Percentiles rank a stretch among this genome's conserved stretches.
Conservation (phyloP, 2,797 vertebrate genomes). For the Peromyscus attwateri region DNA sequence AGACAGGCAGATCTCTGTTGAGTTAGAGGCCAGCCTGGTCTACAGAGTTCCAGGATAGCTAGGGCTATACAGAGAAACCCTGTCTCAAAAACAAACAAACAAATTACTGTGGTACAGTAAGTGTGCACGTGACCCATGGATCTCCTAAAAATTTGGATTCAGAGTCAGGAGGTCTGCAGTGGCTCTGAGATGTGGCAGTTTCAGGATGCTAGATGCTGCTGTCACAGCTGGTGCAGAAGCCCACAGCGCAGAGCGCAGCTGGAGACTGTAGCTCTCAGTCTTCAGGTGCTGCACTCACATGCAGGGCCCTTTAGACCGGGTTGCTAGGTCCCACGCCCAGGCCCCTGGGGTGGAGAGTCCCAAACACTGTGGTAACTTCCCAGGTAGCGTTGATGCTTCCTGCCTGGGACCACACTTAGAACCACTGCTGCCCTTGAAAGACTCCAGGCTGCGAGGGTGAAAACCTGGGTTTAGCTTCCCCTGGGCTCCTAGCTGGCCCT, state of each 20-base stretch:
- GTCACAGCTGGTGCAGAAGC: background rate
- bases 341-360: background rate
- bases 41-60: background rate
- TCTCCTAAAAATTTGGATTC: conserved; percentile 24
- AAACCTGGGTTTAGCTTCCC: background rate
- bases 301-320: background rate
- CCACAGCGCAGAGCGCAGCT: background rate
- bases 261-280: background rate
- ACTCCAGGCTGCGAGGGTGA: background rate
- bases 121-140: background rate
- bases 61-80: background rate
- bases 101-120: background rate
- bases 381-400: background rate
- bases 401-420: background rate
- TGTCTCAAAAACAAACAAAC: background rate
- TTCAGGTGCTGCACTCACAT: background rate
- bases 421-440: background rate
- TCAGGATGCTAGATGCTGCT: background rate
- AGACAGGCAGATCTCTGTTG: background rate
- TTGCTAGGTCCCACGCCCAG: background rate
- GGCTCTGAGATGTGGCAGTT: background rate
- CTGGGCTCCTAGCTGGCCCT: background rate
- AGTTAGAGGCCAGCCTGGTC: background rate
- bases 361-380: background rate
- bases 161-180: background rate